Evolutionary conservation across 1,140 invertebrate species (phyloP).

Genomic region (Diorhabda elongata): DNA sequence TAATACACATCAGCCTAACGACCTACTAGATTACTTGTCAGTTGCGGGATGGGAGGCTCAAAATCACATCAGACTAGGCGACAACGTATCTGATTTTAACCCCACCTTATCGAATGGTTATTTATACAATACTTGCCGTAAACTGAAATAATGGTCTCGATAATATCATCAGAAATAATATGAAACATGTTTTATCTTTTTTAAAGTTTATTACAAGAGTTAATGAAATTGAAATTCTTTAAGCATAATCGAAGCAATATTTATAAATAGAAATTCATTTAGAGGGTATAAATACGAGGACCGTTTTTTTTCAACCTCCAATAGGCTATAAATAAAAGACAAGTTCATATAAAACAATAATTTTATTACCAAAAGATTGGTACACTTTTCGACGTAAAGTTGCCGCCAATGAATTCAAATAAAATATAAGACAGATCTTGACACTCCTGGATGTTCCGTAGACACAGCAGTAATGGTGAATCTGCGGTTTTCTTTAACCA

Average conservation of each 20-base stretch:
- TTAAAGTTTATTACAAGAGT: not conserved
- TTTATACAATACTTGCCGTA: conserved; percentile 12
- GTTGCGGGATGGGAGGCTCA: conserved; percentile 19
- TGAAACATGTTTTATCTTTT: too few species aligned
- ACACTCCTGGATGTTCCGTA: too few species aligned
- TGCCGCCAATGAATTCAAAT: too few species aligned
- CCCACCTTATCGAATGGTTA: conserved; percentile 12
- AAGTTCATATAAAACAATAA: too few species aligned
- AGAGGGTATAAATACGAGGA: not conserved
- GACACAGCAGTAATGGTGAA: too few species aligned
- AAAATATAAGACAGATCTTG: too few species aligned
- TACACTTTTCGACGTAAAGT: too few species aligned
- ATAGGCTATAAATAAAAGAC: too few species aligned
- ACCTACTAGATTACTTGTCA: conserved; percentile 37
- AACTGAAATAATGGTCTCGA: not conserved
- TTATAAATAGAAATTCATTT: not conserved
- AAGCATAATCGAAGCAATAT: not conserved
- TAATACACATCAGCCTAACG: conserved; percentile 44
- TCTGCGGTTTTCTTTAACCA: too few species aligned
- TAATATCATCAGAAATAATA: not conserved
- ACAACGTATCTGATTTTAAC: conserved; percentile 20
- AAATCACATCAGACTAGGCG: conserved; percentile 17
- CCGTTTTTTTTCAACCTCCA: too few species aligned
- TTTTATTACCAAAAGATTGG: too few species aligned
- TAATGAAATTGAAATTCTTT: not conserved